Evolutionary conservation across 2,888 invertebrate genomes (phyloP).

Genomic region (Drosophila quinaria): DNA sequence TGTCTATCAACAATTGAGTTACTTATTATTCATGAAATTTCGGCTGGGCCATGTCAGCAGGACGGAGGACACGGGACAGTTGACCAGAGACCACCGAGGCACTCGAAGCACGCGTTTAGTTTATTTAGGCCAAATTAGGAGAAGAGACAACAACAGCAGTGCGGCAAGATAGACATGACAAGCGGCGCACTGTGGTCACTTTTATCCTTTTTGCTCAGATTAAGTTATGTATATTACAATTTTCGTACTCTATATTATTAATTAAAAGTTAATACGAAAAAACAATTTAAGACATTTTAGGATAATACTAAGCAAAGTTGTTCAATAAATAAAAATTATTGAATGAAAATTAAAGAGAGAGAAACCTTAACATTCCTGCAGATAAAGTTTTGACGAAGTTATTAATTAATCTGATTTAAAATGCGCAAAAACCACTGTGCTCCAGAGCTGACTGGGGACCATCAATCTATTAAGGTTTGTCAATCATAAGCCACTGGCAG

Average conservation of each 20-base stretch:
- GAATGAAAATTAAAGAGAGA: no score
- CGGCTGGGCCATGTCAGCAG: conserved; percentile 49
- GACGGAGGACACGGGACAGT: neutral
- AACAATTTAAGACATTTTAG: no score
- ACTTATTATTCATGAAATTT: conserved; percentile 49
- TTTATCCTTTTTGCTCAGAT: neutral
- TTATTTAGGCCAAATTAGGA: conserved; percentile 59
- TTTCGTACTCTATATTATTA: no score
- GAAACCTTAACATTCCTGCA: neutral
- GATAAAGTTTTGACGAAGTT: neutral
- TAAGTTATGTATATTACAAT: no score
- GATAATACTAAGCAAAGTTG: no score
- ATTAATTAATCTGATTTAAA: neutral
- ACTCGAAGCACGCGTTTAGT: conserved; percentile 36
- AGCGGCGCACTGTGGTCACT: neutral
- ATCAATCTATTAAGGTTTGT: conserved; percentile 60
- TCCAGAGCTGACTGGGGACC: conserved; percentile 25
- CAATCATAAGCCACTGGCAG: conserved; percentile 59
- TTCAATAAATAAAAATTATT: no score
- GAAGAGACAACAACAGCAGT: conserved; percentile 13
- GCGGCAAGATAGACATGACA: conserved; percentile 1
- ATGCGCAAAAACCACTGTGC: neutral
- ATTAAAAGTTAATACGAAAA: no score
- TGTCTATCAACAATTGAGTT: conserved; percentile 23
- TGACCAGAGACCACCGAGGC: conserved; percentile 2